Percentiles rank a stretch among this genome's conserved stretches.
These are phyloP conservation scores for Acromyrmex echinatior DNA, from an alignment of 1,140 invertebrate genomes.

Conservation along the genomic window DNA sequence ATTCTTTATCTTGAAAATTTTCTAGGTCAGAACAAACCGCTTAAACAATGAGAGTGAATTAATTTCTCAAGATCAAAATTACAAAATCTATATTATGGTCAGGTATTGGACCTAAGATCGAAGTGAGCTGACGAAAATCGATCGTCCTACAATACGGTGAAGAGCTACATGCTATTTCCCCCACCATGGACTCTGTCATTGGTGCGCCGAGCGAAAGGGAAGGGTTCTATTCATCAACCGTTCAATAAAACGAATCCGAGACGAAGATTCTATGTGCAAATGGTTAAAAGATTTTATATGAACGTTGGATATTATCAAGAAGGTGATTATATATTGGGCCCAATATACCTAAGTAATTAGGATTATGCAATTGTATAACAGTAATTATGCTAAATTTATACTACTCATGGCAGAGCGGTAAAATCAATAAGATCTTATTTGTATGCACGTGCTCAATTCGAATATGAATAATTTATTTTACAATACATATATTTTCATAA, in stretches of 20 bases:
- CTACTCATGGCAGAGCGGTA: background rate
- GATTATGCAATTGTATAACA: background rate
- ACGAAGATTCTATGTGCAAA: background rate
- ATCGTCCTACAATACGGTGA: conserved; percentile 8
- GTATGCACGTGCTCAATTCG: background rate
- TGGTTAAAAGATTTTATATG: background rate
- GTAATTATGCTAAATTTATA: background rate
- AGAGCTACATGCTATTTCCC: background rate
- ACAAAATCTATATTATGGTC: background rate
- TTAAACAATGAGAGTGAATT: background rate
- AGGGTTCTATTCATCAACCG: conserved; percentile 48
- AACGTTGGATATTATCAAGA: background rate
- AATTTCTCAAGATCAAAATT: conserved; percentile 24
- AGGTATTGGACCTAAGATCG: conserved; percentile 14
- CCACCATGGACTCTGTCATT: conserved; percentile 19
- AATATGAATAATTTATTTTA: background rate
- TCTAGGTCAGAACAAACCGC: too few relatives aligned
- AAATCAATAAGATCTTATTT: background rate
- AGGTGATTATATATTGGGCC: background rate
- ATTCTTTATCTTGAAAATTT: too few relatives aligned
- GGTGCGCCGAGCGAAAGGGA: conserved; percentile 27
- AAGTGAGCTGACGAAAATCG: conserved; percentile 26
- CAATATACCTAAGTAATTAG: background rate
- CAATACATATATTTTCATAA: background rate
- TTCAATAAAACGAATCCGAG: conserved; percentile 47